Percentiles rank a stretch among this genome's conserved stretches.
These are phyloP conservation scores for Smutsia temminckii DNA, from an alignment of 2,797 vertebrate species.

Conservation along the genomic window DNA sequence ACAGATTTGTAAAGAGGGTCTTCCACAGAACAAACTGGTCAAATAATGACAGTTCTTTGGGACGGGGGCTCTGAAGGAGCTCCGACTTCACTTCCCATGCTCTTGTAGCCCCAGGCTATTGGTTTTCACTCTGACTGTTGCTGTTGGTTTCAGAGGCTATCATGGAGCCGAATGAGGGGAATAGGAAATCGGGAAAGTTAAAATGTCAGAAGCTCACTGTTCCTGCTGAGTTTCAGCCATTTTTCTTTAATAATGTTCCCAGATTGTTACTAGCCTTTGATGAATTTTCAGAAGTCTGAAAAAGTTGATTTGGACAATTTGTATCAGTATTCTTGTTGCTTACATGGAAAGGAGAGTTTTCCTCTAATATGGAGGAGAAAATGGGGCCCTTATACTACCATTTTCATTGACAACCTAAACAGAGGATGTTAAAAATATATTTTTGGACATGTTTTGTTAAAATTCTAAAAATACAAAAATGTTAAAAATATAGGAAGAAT, in stretches of 20 bases:
- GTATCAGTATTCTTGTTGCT: neutral
- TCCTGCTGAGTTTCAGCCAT: neutral
- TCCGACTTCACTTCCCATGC: neutral
- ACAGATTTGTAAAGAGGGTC: neutral
- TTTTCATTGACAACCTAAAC: neutral
- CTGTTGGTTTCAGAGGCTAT: too few species aligned
- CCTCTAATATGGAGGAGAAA: neutral
- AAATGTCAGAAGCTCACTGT: neutral
- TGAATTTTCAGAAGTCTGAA: neutral
- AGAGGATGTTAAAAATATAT: neutral
- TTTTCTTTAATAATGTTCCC: neutral
- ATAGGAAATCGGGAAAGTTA: neutral
- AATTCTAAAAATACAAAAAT: neutral
- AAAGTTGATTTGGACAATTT: neutral
- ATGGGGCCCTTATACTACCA: too few species aligned
- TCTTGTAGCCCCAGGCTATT: neutral
- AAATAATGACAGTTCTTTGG: neutral
- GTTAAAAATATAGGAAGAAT: neutral
- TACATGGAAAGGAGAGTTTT: neutral
- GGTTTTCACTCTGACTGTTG: neutral
- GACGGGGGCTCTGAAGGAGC: neutral
- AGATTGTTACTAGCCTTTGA: neutral
- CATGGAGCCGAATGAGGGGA: neutral
- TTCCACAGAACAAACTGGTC: neutral
- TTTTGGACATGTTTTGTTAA: neutral